Base-by-base conservation (phyloP, 2,888 invertebrate genomes). In the Ornithoptera alexandrae region DNA sequence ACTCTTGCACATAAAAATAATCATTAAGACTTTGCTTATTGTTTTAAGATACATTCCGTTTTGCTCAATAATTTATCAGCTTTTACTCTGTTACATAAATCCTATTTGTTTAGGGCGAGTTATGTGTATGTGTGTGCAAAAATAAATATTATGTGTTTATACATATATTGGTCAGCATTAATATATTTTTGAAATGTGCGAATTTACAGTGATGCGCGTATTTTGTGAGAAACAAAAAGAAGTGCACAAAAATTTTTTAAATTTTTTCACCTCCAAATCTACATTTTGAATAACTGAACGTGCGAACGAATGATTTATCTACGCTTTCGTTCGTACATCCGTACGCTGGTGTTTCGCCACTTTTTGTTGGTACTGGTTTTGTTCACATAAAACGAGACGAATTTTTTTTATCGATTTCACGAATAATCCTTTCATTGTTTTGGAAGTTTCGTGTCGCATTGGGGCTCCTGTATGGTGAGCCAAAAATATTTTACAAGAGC, bases 251-350 rank as follows among this genome's bases (percentile, higher is more conserved):
- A 15, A 8, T 30, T 30, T 62, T 56, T 50, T 30, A 20, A 53
- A 30, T 42, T 60, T 68, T 69, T 69, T 24, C 60, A 56, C 36
- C n/a, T 58, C 24, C 67, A 30, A 46, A 63, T 68, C 6, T 68
- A 64, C 53, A 58, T 69, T 65, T 65, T 65, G 69, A 62, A 65
- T 46, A 57, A 61, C 65, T 65, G 69, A 69, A 65, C 46, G 65
- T 46, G 56, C 64, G 60, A 60, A 69, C 60, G 46, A 57, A 58
- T 69, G 57, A 65, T 65, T 65, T 65, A 69, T 65, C 61, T 62
- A 36, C n/a, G 53, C 59, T 24, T 69, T 62, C 59, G 50, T 68
- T 59, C 36, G 18, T 64, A 68, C 63, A 50, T 59, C 59, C 59
- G 30, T 59, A 36, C 59, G 57, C 20, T 20, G 24, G 57, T 20